These are phyloP conservation scores for Pseudococcus jackbeardsleyi DNA, from an alignment of 2,888 invertebrate species.

Conservation along the genomic window DNA sequence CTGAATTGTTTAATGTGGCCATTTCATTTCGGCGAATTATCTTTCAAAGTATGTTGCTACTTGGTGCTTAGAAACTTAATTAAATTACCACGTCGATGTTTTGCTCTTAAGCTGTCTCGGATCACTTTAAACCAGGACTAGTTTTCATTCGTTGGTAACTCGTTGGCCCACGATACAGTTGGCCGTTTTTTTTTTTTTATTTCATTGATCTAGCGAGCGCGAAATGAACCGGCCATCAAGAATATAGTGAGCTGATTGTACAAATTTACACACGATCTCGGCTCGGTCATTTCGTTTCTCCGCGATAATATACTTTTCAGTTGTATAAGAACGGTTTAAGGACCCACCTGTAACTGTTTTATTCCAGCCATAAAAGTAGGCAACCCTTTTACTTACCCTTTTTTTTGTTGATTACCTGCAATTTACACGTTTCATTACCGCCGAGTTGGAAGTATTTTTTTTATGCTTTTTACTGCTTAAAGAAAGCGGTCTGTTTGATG, in stretches of 20 bases:
- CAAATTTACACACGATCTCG: conserved; percentile 15
- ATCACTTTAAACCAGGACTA: background rate
- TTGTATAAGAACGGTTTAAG: conserved; percentile 54
- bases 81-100: no score
- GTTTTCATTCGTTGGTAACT: background rate
- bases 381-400: conserved; percentile 61
- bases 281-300: background rate
- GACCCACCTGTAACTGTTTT: conserved; percentile 63
- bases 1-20: no score
- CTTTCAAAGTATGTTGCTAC: no score
- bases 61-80: no score
- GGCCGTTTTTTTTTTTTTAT: conserved; percentile 14
- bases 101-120: no score
- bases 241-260: conserved; percentile 26
- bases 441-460: conserved; percentile 46
- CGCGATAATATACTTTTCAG: conserved; percentile 29
- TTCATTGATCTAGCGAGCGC: background rate
- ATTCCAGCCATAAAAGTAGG: conserved; percentile 58
- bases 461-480: conserved; percentile 47
- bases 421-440: conserved; percentile 60
- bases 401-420: conserved; percentile 58
- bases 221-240: background rate
- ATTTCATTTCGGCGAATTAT: no score
- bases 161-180: background rate
- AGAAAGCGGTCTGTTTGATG: conserved; percentile 53